These are phyloP conservation scores for Macrochelys suwanniensis DNA, from an alignment of 2,797 vertebrate genomes.

Conservation along the genomic window DNA sequence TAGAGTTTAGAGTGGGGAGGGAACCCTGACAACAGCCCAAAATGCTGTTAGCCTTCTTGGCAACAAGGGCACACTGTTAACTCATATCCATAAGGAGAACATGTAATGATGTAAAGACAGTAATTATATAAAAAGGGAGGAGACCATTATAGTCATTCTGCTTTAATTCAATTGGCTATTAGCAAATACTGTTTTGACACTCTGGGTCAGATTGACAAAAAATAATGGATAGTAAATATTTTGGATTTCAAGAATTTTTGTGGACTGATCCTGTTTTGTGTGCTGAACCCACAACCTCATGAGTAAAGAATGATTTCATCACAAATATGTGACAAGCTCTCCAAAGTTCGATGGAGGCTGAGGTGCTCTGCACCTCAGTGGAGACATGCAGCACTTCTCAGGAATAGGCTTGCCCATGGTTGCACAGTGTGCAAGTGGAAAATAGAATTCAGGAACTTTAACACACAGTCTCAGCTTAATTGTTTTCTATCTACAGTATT, in stretches of 20 bases:
- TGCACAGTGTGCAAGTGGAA: not conserved
- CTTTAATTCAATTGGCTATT: not conserved
- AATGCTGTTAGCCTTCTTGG: too few species aligned
- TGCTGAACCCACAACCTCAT: not conserved
- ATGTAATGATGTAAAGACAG: not conserved
- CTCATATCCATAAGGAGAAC: not conserved
- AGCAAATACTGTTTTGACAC: not conserved
- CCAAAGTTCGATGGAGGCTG: fast-evolving
- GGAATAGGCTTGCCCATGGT: not conserved
- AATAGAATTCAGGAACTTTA: not conserved
- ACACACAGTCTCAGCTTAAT: not conserved
- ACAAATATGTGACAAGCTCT: not conserved
- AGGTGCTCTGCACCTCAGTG: not conserved
- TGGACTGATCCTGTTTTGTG: not conserved
- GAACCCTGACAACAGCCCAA: too few species aligned
- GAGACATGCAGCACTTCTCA: not conserved
- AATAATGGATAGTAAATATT: not conserved
- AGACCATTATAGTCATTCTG: not conserved
- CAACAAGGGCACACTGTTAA: too few species aligned
- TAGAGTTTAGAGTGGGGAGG: too few species aligned
- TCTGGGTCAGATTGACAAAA: not conserved
- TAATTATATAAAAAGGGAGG: not conserved
- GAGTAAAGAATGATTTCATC: not conserved
- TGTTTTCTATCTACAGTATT: not conserved
- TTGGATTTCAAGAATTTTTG: not conserved